Base-by-base conservation (phyloP, 2,113 vertebrate genomes). In the Lycaon pictus region DNA sequence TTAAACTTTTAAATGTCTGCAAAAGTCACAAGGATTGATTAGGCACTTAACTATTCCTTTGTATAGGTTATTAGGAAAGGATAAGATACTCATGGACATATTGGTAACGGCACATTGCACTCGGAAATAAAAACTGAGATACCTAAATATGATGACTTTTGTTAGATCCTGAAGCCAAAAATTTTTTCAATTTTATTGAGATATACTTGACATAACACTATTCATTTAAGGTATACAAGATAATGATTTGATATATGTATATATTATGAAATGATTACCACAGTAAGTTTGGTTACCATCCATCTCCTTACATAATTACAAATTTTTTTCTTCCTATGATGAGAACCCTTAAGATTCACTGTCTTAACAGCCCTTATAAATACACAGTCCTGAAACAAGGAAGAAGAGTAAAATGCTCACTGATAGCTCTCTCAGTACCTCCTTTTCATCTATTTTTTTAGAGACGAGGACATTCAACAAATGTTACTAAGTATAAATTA, bases 61-160 rank as follows among this genome's bases (percentile, higher is more conserved):
- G 48, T n/a, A 60, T 60, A 88, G 48, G 25, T 86, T 93, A 94
- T n/a, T 62, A 87, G 35, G 13, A 69, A 97, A 94, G 48, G 79
- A 93, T 53, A 92, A 97, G 87, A 89, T 60, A 62, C 23, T 81
- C 23, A 48, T 10, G 88, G 23, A 76, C 48, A 80, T 4, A 87
- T 1, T 79, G 22, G 32, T 86, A 92, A 90, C 23, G 86, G 55
- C 16, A 92, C 29, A 81, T 4, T 83, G 10, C 2, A 82, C 27
- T 35, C 72, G 27, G 53, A 97, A 88, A 95, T 92, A 65, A 95
- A 95, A 95, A 62, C 0, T 76, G 25, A 48, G 32, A 67, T 88
- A 15, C 15, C 94, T 84, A 90, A 88, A 65, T 65, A 83, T 17
- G n/a, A 92, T 51, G 17, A 81, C 9, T 86, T 87, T 65, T 53